Percentiles rank a stretch among this genome's conserved stretches.
These are phyloP conservation scores for Sphaerophoria taeniata DNA, from an alignment of 2,888 invertebrate species.

Conservation along the genomic window DNA sequence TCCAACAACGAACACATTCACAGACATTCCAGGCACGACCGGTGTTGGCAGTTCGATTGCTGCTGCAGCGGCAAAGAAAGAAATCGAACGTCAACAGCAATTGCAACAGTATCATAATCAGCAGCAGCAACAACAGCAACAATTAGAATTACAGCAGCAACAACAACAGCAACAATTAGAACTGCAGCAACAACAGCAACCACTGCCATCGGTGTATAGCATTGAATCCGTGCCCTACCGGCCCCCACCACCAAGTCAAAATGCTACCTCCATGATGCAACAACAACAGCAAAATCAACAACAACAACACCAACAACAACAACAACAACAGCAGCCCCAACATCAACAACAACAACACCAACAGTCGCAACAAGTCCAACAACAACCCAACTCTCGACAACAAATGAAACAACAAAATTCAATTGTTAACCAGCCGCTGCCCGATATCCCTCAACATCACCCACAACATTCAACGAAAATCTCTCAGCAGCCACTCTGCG, in stretches of 20 bases:
- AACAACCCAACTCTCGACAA: slow-evolving; percentile 49
- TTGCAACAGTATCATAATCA: slow-evolving; percentile 74
- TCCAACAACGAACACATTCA: slow-evolving; percentile 81
- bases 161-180: slow-evolving; percentile 74
- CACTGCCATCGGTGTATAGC: slow-evolving; percentile 82
- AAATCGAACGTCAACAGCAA: slow-evolving; percentile 73
- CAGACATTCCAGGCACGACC: slow-evolving; percentile 82
- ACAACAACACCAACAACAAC: slow-evolving; percentile 39
- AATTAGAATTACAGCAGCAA: slow-evolving; percentile 70
- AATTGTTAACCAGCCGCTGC: slow-evolving; percentile 83
- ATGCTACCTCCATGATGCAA: slow-evolving; percentile 49
- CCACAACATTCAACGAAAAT: slow-evolving; percentile 78
- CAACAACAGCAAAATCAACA: slow-evolving; percentile 76
- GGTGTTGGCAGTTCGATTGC: slow-evolving; percentile 81
- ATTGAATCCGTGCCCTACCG: slow-evolving; percentile 80
- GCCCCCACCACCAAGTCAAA: slow-evolving; percentile 70
- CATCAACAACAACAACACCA: slow-evolving; percentile 74
- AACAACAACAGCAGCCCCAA: slow-evolving; percentile 36
- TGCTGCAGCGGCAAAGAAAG: slow-evolving; percentile 79
- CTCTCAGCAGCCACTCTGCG: slow-evolving; percentile 82
- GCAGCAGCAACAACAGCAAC: slow-evolving; percentile 77
- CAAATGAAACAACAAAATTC: slow-evolving; percentile 77
- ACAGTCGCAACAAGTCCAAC: slow-evolving; percentile 3
- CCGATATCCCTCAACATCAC: slow-evolving; percentile 81
- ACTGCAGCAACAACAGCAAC: slow-evolving; percentile 77